Conservation (phyloP, 2,797 vertebrate genomes). For the Muscicapa comitata region DNA sequence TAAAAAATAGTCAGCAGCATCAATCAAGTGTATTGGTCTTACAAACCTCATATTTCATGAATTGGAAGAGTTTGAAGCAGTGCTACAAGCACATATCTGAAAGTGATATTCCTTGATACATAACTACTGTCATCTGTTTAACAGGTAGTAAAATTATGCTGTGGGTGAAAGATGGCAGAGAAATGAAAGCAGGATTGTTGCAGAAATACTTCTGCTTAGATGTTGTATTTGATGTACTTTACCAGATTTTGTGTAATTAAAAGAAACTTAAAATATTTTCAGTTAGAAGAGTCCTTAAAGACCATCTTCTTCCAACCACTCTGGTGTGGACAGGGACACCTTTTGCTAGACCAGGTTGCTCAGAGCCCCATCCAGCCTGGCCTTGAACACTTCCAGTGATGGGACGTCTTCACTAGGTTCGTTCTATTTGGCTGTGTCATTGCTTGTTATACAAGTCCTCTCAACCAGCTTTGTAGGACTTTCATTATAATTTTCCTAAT, state of each 20-base stretch:
- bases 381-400: background rate
- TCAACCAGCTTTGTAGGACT: background rate
- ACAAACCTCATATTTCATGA: background rate
- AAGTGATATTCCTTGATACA: background rate
- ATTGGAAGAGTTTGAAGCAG: background rate
- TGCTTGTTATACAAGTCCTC: background rate
- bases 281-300: background rate
- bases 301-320: background rate
- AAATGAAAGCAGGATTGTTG: background rate
- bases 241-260: background rate
- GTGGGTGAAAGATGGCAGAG: background rate
- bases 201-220: background rate
- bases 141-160: background rate
- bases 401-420: background rate
- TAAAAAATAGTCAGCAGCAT: background rate
- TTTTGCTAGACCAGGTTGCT: background rate
- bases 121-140: background rate
- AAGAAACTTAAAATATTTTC: background rate
- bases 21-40: background rate
- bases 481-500: background rate
- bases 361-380: background rate
- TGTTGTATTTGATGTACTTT: background rate
- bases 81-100: background rate
- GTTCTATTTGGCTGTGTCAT: background rate
- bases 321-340: fast-evolving